phyloP scores from a whole-genome alignment of 2,797 vertebrate species.

The Borostomias antarcticus region DNA sequence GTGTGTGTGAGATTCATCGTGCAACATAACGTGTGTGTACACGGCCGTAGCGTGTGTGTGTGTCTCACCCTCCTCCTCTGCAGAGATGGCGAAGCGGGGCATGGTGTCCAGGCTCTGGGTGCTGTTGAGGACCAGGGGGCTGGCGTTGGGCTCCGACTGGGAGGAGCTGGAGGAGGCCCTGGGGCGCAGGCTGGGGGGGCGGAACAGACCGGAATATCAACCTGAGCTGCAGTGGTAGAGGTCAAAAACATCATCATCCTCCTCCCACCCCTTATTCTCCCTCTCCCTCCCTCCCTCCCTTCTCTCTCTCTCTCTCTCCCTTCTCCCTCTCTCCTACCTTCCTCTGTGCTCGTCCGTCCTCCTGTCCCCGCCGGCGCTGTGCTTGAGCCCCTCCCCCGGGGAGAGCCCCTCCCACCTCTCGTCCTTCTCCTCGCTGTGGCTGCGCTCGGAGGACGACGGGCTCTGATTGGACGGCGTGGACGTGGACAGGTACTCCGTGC shows the following conservation, averaged over 20 bases:
- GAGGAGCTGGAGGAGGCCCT: conserved; percentile 85
- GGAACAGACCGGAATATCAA: too few species aligned
- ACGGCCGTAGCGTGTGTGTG: background rate
- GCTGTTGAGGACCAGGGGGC: conserved; percentile 79
- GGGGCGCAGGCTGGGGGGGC: conserved; percentile 74
- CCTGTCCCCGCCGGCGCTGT: conserved; percentile 51
- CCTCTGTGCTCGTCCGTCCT: conserved; percentile 65
- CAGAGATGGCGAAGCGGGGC: conserved; percentile 86
- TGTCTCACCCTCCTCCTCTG: conserved; percentile 84
- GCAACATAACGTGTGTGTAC: background rate
- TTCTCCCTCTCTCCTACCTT: conserved; percentile 62
- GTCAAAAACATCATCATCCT: too few species aligned
- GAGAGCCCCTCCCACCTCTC: conserved; percentile 70
- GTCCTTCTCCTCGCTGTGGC: conserved; percentile 86
- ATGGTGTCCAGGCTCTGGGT: conserved; percentile 86
- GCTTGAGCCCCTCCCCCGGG: conserved; percentile 61
- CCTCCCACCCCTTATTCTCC: conserved; percentile 48
- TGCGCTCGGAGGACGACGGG: conserved; percentile 79
- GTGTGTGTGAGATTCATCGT: background rate
- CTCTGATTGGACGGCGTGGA: conserved; percentile 80
- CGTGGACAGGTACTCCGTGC: conserved; percentile 86
- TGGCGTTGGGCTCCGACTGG: conserved; percentile 81
- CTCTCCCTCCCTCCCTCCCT: conserved; percentile 27
- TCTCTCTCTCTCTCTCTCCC: too few species aligned
- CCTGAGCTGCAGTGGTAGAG: too few species aligned